Percentiles rank a stretch among this genome's conserved stretches.
These are phyloP conservation scores for Cryptocephalus moraei DNA, from an alignment of 2,888 invertebrate genomes.

Conservation along the genomic window DNA sequence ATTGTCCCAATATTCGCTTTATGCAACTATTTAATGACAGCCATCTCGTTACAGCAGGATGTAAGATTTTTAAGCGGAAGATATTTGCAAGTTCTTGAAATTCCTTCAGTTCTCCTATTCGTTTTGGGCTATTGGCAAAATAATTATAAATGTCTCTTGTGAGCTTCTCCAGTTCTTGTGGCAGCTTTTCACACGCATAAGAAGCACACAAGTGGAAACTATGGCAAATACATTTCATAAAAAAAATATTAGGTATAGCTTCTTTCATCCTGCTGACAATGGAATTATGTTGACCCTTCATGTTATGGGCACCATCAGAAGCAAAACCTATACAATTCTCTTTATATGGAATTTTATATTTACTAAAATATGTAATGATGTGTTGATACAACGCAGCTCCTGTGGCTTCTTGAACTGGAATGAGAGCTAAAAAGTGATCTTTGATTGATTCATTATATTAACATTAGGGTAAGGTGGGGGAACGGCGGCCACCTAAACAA, in stretches of 20 bases:
- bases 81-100: too few relatives aligned
- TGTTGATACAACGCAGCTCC: background rate
- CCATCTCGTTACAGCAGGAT: too few relatives aligned
- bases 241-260: conserved; percentile 19
- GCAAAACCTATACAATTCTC: conserved; percentile 26
- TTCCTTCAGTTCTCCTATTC: too few relatives aligned
- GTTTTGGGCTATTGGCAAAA: conserved; percentile 3
- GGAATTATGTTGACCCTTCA: conserved; percentile 24
- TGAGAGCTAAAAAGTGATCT: too few relatives aligned
- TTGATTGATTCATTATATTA: too few relatives aligned
- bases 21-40: too few relatives aligned
- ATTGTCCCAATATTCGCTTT: too few relatives aligned
- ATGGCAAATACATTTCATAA: conserved; percentile 22
- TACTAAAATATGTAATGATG: background rate
- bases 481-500: too few relatives aligned
- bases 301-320: conserved; percentile 25
- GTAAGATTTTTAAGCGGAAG: too few relatives aligned
- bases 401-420: too few relatives aligned
- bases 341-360: conserved; percentile 1
- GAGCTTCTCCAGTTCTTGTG: conserved; percentile 4
- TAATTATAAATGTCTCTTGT: conserved; percentile 7
- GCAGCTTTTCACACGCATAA: conserved; percentile 11
- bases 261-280: conserved; percentile 21
- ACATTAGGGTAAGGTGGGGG: too few relatives aligned
- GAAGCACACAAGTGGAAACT: conserved; percentile 16